A percentile compares a stretch with the other conserved stretches of the same genome.
Evolutionary conservation across 2,888 invertebrate species (phyloP).

Genomic region (Hyposoter didymator): DNA sequence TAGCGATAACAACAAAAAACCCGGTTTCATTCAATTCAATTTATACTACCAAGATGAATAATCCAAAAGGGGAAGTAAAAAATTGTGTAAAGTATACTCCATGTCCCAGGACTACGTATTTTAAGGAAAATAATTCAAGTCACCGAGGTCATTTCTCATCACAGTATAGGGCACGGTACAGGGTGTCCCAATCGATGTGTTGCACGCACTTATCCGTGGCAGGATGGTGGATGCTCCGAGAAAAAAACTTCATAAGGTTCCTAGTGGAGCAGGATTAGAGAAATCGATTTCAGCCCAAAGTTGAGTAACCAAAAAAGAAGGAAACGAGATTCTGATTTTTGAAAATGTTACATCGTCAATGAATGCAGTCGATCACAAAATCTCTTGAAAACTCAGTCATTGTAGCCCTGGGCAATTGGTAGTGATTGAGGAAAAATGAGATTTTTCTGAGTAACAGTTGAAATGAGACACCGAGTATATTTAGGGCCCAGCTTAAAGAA

Average conservation of each 20-base stretch:
- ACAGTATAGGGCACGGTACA: background rate
- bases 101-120: background rate
- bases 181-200: background rate
- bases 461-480: constrained; percentile 2
- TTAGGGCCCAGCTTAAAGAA: constrained; percentile 25
- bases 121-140: background rate
- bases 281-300: background rate
- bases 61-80: background rate
- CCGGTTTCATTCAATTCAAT: background rate
- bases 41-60: background rate
- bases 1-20: background rate
- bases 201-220: background rate
- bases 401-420: background rate
- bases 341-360: background rate
- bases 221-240: background rate
- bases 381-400: background rate
- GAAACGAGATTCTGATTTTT: background rate
- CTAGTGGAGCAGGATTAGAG: background rate
- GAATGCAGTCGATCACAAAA: background rate
- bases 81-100: background rate
- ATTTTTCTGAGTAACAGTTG: constrained; percentile 17
- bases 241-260: background rate
- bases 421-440: background rate
- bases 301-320: background rate
- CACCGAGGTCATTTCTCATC: background rate